Conservation (phyloP, 2,797 vertebrate genomes). For the Lacerta agilis region DNA sequence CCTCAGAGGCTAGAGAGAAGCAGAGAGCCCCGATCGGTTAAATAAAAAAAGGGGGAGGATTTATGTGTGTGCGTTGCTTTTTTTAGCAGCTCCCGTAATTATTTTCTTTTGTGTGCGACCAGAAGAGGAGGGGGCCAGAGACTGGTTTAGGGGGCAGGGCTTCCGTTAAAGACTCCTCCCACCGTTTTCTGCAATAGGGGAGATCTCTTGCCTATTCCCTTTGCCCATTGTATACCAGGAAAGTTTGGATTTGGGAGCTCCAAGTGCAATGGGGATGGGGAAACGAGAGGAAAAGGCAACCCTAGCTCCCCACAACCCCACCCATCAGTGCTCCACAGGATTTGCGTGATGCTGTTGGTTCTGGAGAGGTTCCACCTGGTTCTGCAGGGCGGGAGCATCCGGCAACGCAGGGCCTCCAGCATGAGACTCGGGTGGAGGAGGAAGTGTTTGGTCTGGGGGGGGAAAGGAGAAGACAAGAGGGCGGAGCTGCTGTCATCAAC, state of each 20-base stretch:
- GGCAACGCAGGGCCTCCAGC: background rate
- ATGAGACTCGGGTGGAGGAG: background rate
- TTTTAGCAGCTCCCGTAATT: background rate
- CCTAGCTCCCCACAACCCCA: too few relatives aligned
- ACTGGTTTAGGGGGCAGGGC: constrained; percentile 50
- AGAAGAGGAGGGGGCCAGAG: constrained; percentile 57
- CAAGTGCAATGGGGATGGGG: background rate
- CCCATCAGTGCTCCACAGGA: background rate
- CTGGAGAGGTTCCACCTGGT: constrained; percentile 8
- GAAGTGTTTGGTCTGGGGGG: background rate
- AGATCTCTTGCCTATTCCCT: too few relatives aligned
- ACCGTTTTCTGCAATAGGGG: background rate
- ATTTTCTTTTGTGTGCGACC: background rate
- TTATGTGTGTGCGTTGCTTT: background rate
- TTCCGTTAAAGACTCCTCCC: background rate
- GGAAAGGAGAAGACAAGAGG: background rate
- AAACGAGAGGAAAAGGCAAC: background rate
- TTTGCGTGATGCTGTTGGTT: background rate
- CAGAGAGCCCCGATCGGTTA: background rate
- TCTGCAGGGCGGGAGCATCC: background rate
- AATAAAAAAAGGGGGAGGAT: background rate
- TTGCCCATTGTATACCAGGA: background rate
- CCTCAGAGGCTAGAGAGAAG: background rate
- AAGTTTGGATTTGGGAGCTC: background rate
- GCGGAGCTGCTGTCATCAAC: background rate